Evolutionary conservation across 1,140 invertebrate species (phyloP).

Genomic region (Drosophila chauvacae): DNA sequence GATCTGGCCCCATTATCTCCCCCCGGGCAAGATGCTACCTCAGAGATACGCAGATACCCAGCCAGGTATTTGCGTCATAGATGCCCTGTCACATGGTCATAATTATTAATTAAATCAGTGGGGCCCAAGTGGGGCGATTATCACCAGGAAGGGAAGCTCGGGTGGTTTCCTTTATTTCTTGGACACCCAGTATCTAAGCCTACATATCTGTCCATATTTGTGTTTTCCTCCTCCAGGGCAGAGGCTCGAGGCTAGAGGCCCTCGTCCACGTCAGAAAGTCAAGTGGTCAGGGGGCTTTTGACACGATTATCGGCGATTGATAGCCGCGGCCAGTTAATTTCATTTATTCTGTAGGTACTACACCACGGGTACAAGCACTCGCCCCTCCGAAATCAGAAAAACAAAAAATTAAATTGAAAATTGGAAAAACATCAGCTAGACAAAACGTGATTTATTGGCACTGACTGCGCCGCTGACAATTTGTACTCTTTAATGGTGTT

Average conservation of each 20-base stretch:
- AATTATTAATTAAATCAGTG: conserved; percentile 79
- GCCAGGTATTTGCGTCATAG: conserved; percentile 63
- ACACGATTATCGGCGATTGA: conserved; percentile 69
- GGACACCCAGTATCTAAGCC: conserved; percentile 9
- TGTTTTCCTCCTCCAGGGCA: conserved; percentile 5
- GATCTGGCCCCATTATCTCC: conserved; percentile 56
- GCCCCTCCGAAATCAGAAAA: conserved; percentile 30
- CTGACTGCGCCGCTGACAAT: conserved; percentile 65
- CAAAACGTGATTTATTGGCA: conserved; percentile 75
- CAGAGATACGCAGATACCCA: conserved; percentile 33
- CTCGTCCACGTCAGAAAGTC: conserved; percentile 42
- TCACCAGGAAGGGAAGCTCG: conserved; percentile 4
- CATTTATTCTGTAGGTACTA: conserved; percentile 64
- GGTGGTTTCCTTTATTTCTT: not conserved
- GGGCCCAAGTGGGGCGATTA: conserved; percentile 28
- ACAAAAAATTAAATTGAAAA: conserved; percentile 15
- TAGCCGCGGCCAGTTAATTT: conserved; percentile 65
- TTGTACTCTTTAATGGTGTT: conserved; percentile 77
- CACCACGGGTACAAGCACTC: conserved; percentile 35
- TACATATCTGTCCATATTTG: conserved; percentile 21
- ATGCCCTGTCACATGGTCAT: conserved; percentile 69
- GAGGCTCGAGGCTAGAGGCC: conserved; percentile 6
- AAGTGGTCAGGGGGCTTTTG: conserved; percentile 53
- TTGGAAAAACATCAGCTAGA: conserved; percentile 69
- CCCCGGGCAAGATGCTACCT: conserved; percentile 50